A percentile compares a stretch with the other conserved stretches of the same genome.
Conservation (phyloP, 2,888 invertebrate genomes). For the Synergus umbraculus region DNA sequence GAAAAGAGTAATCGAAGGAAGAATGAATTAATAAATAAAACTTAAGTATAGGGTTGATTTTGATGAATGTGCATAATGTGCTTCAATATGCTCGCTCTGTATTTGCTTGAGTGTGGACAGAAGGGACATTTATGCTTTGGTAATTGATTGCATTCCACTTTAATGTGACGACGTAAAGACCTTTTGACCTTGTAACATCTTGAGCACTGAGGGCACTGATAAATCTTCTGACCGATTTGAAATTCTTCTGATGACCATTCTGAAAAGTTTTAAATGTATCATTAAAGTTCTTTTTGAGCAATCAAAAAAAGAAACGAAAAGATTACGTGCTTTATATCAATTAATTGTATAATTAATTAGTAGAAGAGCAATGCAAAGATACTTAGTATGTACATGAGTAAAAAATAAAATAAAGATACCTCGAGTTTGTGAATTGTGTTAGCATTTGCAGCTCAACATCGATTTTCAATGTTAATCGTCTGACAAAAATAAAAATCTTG, state of each 20-base stretch:
- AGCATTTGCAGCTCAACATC: neutral
- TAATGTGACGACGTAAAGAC: slow-evolving; percentile 76
- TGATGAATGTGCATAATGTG: slow-evolving; percentile 71
- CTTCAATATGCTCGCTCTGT: slow-evolving; percentile 72
- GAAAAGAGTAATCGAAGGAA: neutral
- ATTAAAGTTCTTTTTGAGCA: neutral
- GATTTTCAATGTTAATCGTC: neutral
- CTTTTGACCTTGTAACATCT: slow-evolving; percentile 81
- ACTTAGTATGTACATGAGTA: neutral
- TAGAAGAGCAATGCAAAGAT: neutral
- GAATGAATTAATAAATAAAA: neutral
- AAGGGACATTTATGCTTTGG: slow-evolving; percentile 73
- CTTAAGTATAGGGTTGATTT: slow-evolving; percentile 52
- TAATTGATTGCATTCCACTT: slow-evolving; percentile 76
- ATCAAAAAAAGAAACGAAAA: neutral
- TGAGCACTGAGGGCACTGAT: slow-evolving; percentile 78
- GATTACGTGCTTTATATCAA: slow-evolving; percentile 10
- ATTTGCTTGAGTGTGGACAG: slow-evolving; percentile 73
- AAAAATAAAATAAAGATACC: neutral
- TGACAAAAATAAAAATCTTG: neutral
- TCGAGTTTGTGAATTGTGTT: neutral
- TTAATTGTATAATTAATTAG: neutral
- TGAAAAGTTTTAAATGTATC: neutral
- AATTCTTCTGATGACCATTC: neutral
- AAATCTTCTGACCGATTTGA: slow-evolving; percentile 4